Conservation (phyloP, 1,140 invertebrate species). For the Pygmarrhopalites habei region DNA sequence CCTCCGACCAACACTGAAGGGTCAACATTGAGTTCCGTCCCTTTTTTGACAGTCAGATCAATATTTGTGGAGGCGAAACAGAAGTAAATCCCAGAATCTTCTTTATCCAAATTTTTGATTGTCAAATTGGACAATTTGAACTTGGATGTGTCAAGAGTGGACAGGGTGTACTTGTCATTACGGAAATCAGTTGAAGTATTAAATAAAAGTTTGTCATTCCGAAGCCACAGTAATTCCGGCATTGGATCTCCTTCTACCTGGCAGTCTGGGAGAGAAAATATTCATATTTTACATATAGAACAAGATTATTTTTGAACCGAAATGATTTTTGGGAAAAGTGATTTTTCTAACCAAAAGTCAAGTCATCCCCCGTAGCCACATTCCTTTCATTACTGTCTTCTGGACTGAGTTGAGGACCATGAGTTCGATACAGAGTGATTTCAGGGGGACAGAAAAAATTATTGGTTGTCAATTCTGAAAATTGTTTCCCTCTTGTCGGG, state of each 20-base stretch:
- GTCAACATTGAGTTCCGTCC: not conserved
- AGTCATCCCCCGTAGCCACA: no score
- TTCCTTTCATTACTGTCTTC: no score
- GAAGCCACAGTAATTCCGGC: not conserved
- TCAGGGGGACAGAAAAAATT: no score
- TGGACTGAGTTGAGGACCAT: no score
- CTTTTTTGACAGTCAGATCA: not conserved
- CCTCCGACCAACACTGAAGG: not conserved
- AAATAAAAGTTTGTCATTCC: not conserved
- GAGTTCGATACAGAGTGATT: no score
- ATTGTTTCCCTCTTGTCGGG: no score
- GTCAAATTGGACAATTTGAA: not conserved
- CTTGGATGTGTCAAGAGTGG: not conserved
- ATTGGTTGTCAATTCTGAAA: no score
- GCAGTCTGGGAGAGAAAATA: conserved; percentile 5
- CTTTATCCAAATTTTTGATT: not conserved
- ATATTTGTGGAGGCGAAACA: not conserved
- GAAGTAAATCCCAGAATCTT: not conserved
- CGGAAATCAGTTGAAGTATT: not conserved
- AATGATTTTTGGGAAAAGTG: no score
- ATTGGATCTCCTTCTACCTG: conserved; percentile 6
- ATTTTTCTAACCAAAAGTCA: no score
- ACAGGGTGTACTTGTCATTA: not conserved
- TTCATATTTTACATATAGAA: no score
- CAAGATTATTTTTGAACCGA: no score